These are phyloP conservation scores for Aramus guarauna DNA, from an alignment of 2,113 vertebrate genomes.

Conservation along the genomic window DNA sequence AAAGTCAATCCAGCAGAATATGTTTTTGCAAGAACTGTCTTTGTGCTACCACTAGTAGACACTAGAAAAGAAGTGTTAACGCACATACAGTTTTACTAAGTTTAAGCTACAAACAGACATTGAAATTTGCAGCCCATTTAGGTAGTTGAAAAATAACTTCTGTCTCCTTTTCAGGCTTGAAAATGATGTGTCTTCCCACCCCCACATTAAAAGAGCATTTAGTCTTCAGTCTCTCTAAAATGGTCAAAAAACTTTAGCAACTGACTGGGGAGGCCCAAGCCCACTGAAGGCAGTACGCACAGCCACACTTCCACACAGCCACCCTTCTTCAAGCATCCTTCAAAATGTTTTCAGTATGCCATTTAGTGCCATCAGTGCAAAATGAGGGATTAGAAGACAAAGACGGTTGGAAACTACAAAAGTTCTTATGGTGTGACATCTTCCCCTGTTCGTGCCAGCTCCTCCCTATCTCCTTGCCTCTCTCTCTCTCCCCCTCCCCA, in stretches of 20 bases:
- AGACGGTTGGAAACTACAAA: not conserved
- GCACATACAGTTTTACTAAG: not conserved
- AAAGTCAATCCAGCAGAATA: not conserved
- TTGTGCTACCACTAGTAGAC: not conserved
- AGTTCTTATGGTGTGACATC: not conserved
- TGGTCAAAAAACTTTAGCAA: not conserved
- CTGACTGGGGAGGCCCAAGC: not conserved
- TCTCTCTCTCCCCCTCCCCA: not conserved
- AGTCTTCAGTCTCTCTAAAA: not conserved
- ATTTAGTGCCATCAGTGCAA: not conserved
- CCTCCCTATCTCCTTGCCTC: not conserved
- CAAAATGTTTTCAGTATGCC: not conserved
- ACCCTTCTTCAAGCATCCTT: not conserved
- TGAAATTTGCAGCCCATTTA: not conserved
- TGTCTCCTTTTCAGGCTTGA: not conserved
- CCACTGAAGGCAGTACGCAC: not conserved
- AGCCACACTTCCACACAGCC: not conserved
- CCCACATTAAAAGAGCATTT: not conserved
- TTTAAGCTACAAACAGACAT: not conserved
- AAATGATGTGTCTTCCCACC: not conserved
- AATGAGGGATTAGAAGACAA: not conserved
- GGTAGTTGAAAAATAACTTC: not conserved
- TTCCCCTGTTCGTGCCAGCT: not conserved
- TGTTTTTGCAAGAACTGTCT: not conserved
- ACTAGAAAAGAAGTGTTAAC: not conserved